Evolutionary conservation across 2,888 invertebrate genomes (phyloP).

Genomic region (Cotesia congregata): DNA sequence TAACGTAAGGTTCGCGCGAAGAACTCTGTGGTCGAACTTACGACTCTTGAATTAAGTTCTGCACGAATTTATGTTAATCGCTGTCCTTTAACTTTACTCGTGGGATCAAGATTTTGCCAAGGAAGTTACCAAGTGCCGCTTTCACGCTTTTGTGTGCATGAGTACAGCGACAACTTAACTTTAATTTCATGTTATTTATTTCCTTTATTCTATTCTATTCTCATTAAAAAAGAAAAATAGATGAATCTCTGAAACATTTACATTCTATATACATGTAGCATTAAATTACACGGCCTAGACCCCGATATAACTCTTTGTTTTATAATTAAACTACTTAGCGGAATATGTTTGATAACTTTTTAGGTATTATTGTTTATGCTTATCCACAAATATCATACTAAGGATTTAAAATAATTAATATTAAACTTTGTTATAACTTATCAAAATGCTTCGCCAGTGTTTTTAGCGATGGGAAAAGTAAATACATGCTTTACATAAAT

Average conservation of each 20-base stretch:
- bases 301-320: too few relatives aligned
- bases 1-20: constrained; percentile 12
- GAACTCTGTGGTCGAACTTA: constrained; percentile 29
- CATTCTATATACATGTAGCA: too few relatives aligned
- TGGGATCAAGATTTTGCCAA: constrained; percentile 34
- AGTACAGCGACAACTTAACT: constrained; percentile 22
- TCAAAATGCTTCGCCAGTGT: neutral
- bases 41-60: constrained; percentile 31
- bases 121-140: constrained; percentile 29
- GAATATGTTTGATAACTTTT: too few relatives aligned
- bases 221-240: neutral
- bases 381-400: too few relatives aligned
- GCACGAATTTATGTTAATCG: constrained; percentile 38
- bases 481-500: neutral
- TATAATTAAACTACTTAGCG: too few relatives aligned
- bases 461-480: neutral
- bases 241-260: neutral
- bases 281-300: too few relatives aligned
- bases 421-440: neutral
- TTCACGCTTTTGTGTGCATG: constrained; percentile 9
- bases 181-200: constrained; percentile 9
- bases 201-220: constrained; percentile 3
- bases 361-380: too few relatives aligned
- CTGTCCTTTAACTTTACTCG: constrained; percentile 32
- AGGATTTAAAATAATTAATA: neutral